phyloP scores from a whole-genome alignment of 2,888 invertebrate species.

The Cosmia trapezina region DNA sequence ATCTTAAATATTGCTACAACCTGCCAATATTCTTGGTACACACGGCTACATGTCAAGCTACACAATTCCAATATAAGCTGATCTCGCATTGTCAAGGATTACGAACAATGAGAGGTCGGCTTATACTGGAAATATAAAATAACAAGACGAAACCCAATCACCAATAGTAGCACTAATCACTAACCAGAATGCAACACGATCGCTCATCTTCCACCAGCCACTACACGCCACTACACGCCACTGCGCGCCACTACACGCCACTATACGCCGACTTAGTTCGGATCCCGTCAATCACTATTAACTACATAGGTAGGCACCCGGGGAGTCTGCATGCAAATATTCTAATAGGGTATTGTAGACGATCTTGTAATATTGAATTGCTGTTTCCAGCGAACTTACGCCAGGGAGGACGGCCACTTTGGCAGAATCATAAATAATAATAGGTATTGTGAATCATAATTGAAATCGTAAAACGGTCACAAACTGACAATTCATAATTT shows the following conservation, averaged over 20 bases:
- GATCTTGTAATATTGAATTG: slow-evolving; percentile 5
- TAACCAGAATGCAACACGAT: slow-evolving; percentile 12
- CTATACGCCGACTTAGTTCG: slow-evolving; percentile 29
- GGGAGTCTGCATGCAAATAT: slow-evolving; percentile 20
- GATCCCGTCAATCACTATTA: slow-evolving; percentile 50
- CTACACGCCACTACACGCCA: slow-evolving; percentile 8
- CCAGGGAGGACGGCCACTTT: no score
- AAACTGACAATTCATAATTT: no score
- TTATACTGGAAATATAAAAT: no score
- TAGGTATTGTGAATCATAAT: no score
- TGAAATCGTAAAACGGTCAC: no score
- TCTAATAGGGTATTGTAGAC: slow-evolving; percentile 7
- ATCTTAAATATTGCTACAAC: no score
- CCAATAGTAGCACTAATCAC: slow-evolving; percentile 1
- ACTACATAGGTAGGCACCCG: slow-evolving; percentile 11
- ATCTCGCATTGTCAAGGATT: no score
- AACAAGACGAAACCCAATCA: not conserved
- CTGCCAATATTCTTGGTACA: not conserved
- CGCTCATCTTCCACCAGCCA: slow-evolving; percentile 25
- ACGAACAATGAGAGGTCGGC: no score
- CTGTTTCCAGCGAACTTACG: not conserved
- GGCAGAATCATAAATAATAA: no score
- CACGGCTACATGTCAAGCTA: no score
- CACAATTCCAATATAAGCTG: no score
- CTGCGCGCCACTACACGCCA: not conserved